phyloP scores from a whole-genome alignment of 2,113 vertebrate species.

The Steatornis caripensis region DNA sequence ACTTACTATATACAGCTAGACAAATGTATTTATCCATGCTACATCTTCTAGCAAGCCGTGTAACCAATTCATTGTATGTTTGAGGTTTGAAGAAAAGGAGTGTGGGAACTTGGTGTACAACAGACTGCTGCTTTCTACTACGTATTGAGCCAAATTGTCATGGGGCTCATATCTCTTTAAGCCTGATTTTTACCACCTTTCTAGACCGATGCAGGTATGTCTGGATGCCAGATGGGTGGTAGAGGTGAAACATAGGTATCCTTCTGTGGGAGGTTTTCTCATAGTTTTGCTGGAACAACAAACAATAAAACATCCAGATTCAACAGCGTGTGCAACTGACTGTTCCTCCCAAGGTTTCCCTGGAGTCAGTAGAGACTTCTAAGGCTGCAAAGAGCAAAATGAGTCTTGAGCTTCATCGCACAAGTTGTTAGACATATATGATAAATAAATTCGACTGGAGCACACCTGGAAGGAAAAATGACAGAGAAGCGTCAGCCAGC shows the following conservation, averaged over 20 bases:
- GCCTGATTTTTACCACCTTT: background rate
- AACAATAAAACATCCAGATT: background rate
- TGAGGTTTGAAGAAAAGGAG: background rate
- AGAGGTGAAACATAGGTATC: background rate
- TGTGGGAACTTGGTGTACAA: background rate
- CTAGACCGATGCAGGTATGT: background rate
- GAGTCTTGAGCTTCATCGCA: background rate
- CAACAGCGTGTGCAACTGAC: background rate
- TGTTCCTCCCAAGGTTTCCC: background rate
- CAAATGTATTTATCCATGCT: conserved; percentile 37
- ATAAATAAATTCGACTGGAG: background rate
- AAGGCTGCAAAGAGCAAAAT: background rate
- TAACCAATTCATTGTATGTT: background rate
- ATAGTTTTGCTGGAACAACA: background rate
- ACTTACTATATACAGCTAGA: conserved; percentile 30
- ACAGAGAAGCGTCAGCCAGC: background rate
- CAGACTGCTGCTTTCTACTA: background rate
- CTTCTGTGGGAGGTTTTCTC: background rate
- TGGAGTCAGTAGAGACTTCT: background rate
- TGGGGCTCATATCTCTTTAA: background rate
- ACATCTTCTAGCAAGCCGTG: background rate
- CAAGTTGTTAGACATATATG: background rate
- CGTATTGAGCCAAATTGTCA: background rate
- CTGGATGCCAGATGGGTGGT: background rate
- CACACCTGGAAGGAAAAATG: background rate